Base-by-base conservation (phyloP, 2,888 invertebrate species). In the Acanthosoma haemorrhoidale region DNA sequence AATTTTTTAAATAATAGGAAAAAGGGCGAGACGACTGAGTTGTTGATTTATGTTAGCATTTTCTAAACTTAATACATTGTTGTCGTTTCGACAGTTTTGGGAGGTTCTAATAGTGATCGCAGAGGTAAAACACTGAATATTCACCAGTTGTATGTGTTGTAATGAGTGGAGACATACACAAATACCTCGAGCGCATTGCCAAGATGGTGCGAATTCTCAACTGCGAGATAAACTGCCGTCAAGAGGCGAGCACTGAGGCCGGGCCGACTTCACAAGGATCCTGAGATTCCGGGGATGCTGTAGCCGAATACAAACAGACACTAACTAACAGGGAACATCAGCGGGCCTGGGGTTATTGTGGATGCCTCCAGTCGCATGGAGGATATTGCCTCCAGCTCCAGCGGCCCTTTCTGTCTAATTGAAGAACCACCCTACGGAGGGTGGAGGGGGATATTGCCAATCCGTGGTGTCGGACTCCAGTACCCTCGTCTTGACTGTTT, bases 291-390 rank as follows among this genome's bases (percentile, higher is more conserved):
- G 13, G 18, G 18, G 41, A 41, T 41, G 11, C 18, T 13, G 13
- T 1, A 21, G 21, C 43, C 5, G 25, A 21, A 15, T 8, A 11
- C 43, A 43, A 43, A 43, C 43, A 43, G 43, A 43, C 43, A 43
- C 43, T 43, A 43, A 43, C 43, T 43, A 43, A 43, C 43, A 43
- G 43, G 25, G 21, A 43, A 43, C 25, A 43, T 43, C 43, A 43
- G 25, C 21, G 18, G 43, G 9, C 15, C 18, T 18, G 43, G 25
- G 18, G 43, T 43, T 43, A 43, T 43, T 43, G 43, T 18, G 43
- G 43, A 43, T 43, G 18, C 43, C 43, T 13, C 43, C 43, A n/a
- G n/a, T n/a, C n/a, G 18, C 43, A 18, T 18, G 13, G 43, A 43
- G 43, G 43, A 43, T 43, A 43, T 43, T 43, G 43, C 43, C 43